phyloP scores from a whole-genome alignment of 2,113 vertebrate species.

The Alethe castanea region DNA sequence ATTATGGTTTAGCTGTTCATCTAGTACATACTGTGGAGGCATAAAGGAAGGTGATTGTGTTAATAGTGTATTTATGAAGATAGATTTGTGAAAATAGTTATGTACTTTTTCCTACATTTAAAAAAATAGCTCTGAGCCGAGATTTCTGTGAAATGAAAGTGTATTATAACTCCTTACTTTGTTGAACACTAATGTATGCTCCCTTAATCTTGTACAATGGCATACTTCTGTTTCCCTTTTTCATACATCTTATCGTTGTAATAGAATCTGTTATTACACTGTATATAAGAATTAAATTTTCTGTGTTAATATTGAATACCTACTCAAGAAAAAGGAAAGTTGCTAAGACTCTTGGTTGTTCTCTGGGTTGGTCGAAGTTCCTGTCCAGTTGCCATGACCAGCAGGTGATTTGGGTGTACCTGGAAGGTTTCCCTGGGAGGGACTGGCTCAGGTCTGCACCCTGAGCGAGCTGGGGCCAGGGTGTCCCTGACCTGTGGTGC shows the following conservation, averaged over 20 bases:
- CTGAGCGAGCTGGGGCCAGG: rapidly evolving
- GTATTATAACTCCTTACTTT: not conserved
- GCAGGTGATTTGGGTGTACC: rapidly evolving
- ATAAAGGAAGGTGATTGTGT: not conserved
- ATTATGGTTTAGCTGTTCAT: not conserved
- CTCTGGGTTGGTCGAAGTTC: not conserved
- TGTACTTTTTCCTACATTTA: not conserved
- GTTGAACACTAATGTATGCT: not conserved
- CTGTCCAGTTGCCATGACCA: rapidly evolving
- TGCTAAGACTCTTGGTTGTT: not conserved
- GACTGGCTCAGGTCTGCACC: not conserved
- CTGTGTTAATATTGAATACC: not conserved
- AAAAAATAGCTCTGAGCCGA: not conserved
- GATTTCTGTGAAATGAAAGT: not conserved
- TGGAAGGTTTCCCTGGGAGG: not conserved
- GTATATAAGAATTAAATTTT: not conserved
- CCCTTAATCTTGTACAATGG: not conserved
- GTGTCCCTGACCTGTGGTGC: rapidly evolving
- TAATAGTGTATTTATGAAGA: not conserved
- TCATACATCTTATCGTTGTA: not conserved
- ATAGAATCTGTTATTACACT: not conserved
- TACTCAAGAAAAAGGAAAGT: not conserved
- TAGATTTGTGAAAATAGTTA: not conserved
- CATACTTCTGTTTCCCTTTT: not conserved
- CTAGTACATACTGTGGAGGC: not conserved